These are phyloP conservation scores for Rapana venosa DNA, from an alignment of 2,888 invertebrate genomes.

Conservation along the genomic window DNA sequence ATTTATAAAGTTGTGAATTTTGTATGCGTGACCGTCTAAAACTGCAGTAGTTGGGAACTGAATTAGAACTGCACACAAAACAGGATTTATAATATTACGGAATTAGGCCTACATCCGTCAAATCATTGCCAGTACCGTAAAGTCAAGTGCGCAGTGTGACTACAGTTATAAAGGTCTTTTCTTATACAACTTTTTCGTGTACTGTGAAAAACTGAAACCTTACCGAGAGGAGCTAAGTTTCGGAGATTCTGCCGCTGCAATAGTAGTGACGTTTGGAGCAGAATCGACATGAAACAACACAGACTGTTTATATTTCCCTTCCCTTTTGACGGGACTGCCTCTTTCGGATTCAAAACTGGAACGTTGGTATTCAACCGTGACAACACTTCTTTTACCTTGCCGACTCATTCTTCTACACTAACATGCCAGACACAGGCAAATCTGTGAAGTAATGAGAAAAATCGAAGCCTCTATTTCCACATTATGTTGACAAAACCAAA, in stretches of 20 bases:
- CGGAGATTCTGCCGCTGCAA: slow-evolving; percentile 29
- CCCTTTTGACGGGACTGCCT: slow-evolving; percentile 31
- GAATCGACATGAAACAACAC: slow-evolving; percentile 37
- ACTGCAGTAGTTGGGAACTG: no score
- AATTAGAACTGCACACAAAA: no score
- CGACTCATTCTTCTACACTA: slow-evolving; percentile 11
- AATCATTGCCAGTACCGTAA: no score
- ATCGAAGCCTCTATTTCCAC: slow-evolving; percentile 27
- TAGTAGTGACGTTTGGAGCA: slow-evolving; percentile 7
- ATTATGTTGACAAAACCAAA: slow-evolving; percentile 33
- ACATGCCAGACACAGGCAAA: not conserved
- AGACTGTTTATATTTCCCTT: slow-evolving; percentile 37
- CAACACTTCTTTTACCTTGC: slow-evolving; percentile 32
- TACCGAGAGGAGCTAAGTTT: slow-evolving; percentile 16
- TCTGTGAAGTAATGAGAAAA: not conserved
- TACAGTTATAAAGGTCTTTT: no score
- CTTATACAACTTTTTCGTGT: no score
- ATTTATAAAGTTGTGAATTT: no score
- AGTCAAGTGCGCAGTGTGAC: no score
- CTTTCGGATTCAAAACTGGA: slow-evolving; percentile 20
- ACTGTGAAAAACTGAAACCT: not conserved
- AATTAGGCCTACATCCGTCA: no score
- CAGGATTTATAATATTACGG: no score
- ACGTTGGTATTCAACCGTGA: slow-evolving; percentile 39
- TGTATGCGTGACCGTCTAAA: no score